Base-by-base conservation (phyloP, 1,140 invertebrate genomes). In the Neocloeon triangulifer region DNA sequence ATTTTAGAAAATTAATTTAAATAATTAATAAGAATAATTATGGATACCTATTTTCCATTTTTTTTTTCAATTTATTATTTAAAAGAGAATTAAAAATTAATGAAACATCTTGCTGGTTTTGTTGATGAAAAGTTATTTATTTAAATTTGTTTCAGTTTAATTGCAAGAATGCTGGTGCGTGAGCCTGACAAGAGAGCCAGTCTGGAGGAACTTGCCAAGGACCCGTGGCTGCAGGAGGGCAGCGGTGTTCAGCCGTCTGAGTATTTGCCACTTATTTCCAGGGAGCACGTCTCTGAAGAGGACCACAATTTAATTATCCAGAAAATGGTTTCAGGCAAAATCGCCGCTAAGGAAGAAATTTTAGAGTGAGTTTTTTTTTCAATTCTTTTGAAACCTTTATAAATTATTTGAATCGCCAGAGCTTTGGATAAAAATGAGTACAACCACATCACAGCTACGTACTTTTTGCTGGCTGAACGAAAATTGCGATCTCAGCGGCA, bases 371-470 rank as follows among this genome's bases (percentile, higher is more conserved):
- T 59, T 25, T 8, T 34, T 36, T 42, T 29, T 30, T 10, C 27
- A 7, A 10, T 15, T 30, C 18, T 8, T 19, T 7, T 30, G 3
- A 16, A n/a, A 12, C 28, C 15, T 30, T 14, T 29, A 9, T 29
- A 7, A 7, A 9, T 13, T 29, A 9, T 14, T 29, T 25, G 23
- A 25, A 6, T 8, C n/a, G 61, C 10, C 48, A 89, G 84, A 41
- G 77, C 85, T 33, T 55, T 97, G 38, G 85, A 95, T 47, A 81
- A 77, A 49, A 88, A 95, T 59, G 81, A 89, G 46, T 98, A 98
- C 56, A 92, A 94, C 57, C 86, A 97, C 53, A 80, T 98, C 41
- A 95, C 92, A 19, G 94, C 94, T 17, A 98, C 92, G 18, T 98
- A 97, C 59, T 98, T 88, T 59, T 59, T 98, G 41, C 58, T 98